Conservation (phyloP, 2,888 invertebrate species). For the Spodoptera exigua region DNA sequence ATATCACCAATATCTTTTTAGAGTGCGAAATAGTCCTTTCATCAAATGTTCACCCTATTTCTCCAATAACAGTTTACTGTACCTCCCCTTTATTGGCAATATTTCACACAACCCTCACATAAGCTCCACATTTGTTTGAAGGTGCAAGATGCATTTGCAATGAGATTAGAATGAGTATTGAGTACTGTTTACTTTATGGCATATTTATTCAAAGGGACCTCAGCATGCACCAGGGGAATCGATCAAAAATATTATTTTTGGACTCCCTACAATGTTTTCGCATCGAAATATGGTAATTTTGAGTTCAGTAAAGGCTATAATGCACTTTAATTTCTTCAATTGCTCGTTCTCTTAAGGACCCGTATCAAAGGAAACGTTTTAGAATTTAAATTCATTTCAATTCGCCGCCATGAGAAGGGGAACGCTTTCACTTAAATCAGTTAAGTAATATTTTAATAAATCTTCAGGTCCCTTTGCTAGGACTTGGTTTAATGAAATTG, state of each 20-base stretch:
- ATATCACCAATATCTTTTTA: too few species aligned
- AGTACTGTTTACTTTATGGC: slow-evolving; percentile 70
- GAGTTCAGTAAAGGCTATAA: background rate
- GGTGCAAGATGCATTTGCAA: slow-evolving; percentile 60
- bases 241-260: slow-evolving; percentile 41
- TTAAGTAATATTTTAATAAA: too few species aligned
- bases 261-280: slow-evolving; percentile 36
- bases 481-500: too few species aligned
- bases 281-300: background rate
- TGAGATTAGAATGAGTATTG: slow-evolving; percentile 72
- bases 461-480: too few species aligned
- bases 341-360: background rate
- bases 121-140: slow-evolving; percentile 64
- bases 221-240: slow-evolving; percentile 50
- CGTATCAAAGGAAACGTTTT: background rate
- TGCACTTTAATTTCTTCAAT: slow-evolving; percentile 26
- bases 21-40: background rate
- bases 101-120: slow-evolving; percentile 62
- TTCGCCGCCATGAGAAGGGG: background rate
- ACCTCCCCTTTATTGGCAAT: slow-evolving; percentile 50
- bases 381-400: background rate
- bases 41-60: slow-evolving; percentile 17
- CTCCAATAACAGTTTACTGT: slow-evolving; percentile 26
- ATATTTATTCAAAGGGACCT: slow-evolving; percentile 67
- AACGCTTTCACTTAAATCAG: background rate